phyloP scores from a whole-genome alignment of 2,888 invertebrate genomes.

The Orchesellides sinensis region DNA sequence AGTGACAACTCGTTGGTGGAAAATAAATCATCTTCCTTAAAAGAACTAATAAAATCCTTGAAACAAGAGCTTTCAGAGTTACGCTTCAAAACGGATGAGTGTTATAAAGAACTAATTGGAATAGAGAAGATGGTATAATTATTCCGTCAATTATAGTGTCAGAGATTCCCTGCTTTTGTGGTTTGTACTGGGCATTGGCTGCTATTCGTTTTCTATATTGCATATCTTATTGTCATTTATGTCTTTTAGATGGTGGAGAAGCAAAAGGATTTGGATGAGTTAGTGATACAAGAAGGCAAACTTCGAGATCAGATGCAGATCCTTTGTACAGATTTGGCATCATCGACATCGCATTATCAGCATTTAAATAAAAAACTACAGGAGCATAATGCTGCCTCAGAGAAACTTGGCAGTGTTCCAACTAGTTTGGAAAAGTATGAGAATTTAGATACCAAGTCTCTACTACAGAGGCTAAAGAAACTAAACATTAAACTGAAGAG shows the following conservation, averaged over 20 bases:
- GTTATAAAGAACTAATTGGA: not conserved
- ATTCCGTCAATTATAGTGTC: no score
- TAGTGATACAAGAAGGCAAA: not conserved
- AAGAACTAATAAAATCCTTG: not conserved
- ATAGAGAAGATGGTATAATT: not conserved
- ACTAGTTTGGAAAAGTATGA: constrained; percentile 9
- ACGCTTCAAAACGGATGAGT: not conserved
- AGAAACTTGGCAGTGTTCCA: constrained; percentile 36
- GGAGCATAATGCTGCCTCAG: not conserved
- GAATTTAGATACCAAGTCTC: not conserved
- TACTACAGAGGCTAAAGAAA: constrained; percentile 74
- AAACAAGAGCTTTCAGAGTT: not conserved
- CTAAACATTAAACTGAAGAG: constrained; percentile 39
- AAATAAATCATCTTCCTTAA: not conserved
- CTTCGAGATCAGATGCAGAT: not conserved
- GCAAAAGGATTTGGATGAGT: not conserved
- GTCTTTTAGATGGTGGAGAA: constrained; percentile 2
- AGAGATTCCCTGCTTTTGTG: no score
- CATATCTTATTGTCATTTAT: not conserved
- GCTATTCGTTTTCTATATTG: not conserved
- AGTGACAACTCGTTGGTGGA: not conserved
- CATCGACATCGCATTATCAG: not conserved
- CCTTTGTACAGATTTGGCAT: constrained; percentile 18
- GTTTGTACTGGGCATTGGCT: no score
- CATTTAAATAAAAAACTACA: constrained; percentile 4